A percentile compares a stretch with the other conserved stretches of the same genome.
phyloP scores from a whole-genome alignment of 2,888 invertebrate genomes.

The Leucophora obtusa region DNA sequence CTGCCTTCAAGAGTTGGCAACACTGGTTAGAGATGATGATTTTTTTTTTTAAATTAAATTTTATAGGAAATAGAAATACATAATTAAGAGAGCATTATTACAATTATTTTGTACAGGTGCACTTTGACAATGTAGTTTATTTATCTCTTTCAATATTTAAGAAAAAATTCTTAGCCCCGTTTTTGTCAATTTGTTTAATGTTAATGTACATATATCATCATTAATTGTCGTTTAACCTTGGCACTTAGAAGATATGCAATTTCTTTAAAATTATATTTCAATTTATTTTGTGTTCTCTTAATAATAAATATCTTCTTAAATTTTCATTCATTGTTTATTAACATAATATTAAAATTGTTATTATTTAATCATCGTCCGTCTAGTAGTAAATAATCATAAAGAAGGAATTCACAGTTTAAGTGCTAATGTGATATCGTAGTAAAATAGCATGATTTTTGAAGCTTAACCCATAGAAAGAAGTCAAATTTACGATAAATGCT shows the following conservation, averaged over 20 bases:
- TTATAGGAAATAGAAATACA: too few species aligned
- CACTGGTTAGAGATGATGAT: conserved; percentile 8
- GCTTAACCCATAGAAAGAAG: too few species aligned
- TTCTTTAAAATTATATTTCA: not conserved
- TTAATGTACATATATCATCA: not conserved
- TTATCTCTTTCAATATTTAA: too few species aligned
- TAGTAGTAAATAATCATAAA: too few species aligned
- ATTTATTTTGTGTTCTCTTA: not conserved
- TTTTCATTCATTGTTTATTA: not conserved
- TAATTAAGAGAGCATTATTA: too few species aligned
- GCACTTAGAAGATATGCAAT: not conserved
- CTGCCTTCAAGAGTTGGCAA: too few species aligned
- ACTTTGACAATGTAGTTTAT: not conserved
- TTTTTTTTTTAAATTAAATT: not conserved
- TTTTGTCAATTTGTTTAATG: not conserved
- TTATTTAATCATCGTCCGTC: too few species aligned
- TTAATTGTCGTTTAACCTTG: not conserved
- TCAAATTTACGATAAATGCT: too few species aligned
- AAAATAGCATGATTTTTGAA: too few species aligned
- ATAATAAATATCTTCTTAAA: not conserved
- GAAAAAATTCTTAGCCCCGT: too few species aligned
- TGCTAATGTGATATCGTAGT: too few species aligned
- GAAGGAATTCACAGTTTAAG: too few species aligned
- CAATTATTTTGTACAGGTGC: not conserved
- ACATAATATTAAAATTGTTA: not conserved